Conservation (phyloP, 2,113 vertebrate genomes). For the Colaptes auratus region DNA sequence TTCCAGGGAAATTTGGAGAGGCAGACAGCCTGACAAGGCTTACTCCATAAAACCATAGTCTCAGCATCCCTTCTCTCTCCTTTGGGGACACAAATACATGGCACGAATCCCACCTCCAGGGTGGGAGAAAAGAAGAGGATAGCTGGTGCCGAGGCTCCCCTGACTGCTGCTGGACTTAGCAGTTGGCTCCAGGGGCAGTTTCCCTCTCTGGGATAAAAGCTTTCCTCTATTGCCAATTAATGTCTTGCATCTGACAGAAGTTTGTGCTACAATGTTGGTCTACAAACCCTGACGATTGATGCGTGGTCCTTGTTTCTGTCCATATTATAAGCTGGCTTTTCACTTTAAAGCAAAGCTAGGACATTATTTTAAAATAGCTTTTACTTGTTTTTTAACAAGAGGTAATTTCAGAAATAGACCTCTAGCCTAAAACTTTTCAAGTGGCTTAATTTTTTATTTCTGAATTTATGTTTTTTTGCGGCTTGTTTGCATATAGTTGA, state of each 20-base stretch:
- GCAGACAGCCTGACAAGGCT: not conserved
- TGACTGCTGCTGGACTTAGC: not conserved
- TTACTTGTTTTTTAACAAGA: not conserved
- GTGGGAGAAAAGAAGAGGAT: not conserved
- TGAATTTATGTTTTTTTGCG: not conserved
- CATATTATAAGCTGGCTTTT: not conserved
- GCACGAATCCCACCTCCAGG: not conserved
- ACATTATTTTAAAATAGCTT: not conserved
- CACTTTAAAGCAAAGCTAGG: not conserved
- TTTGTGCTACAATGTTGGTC: not conserved
- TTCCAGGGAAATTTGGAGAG: constrained; percentile 36
- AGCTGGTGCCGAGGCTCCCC: not conserved
- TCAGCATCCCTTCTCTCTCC: not conserved
- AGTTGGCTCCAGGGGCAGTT: not conserved
- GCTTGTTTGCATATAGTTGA: not conserved
- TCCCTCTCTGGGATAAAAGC: not conserved
- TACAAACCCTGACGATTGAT: not conserved
- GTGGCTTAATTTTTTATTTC: not conserved
- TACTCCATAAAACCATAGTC: not conserved
- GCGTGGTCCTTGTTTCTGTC: not conserved
- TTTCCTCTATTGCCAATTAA: not conserved
- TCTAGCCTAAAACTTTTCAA: not conserved
- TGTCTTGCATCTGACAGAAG: not conserved
- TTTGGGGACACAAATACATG: constrained; percentile 44
- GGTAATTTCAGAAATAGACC: not conserved